A percentile compares a stretch with the other conserved stretches of the same genome.
phyloP scores from a whole-genome alignment of 2,797 vertebrate genomes.

The Chlorospingus flavigularis region DNA sequence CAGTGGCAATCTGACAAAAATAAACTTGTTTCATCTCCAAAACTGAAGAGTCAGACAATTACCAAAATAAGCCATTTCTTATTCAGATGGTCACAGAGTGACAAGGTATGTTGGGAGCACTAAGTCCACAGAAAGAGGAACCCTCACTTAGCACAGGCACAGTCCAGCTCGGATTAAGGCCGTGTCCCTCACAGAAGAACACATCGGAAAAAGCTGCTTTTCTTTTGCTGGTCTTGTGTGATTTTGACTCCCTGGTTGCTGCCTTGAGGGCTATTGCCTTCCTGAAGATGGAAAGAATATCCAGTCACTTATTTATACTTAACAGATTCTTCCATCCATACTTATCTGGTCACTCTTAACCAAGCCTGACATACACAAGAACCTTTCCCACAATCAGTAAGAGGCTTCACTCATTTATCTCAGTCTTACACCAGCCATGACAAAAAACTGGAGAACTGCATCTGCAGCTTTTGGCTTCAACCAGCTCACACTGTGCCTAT shows the following conservation, averaged over 20 bases:
- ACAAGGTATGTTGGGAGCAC: constrained; percentile 17
- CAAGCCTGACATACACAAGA: background rate
- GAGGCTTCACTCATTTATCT: background rate
- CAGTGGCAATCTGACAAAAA: constrained; percentile 16
- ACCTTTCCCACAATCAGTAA: accelerated
- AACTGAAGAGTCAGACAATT: constrained; percentile 64
- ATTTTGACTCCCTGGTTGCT: constrained; percentile 94
- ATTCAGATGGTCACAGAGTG: constrained; percentile 52
- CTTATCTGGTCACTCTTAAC: background rate
- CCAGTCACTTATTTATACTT: background rate
- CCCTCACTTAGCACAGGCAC: constrained; percentile 75
- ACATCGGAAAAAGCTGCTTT: constrained; percentile 97
- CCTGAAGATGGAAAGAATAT: constrained; percentile 77
- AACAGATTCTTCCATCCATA: background rate
- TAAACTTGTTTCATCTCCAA: constrained; percentile 58
- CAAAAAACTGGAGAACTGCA: background rate
- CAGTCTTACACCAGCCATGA: background rate
- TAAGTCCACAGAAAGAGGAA: constrained; percentile 53
- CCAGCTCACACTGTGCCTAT: accelerated
- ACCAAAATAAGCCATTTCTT: constrained; percentile 73
- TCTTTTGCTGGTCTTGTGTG: constrained; percentile 92
- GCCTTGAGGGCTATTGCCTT: constrained; percentile 92
- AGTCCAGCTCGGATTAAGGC: constrained; percentile 84
- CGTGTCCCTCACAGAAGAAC: constrained; percentile 87
- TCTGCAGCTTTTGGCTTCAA: background rate